A percentile compares a stretch with the other conserved stretches of the same genome.
Conservation (phyloP, 2,888 invertebrate species). For the Coecobrya sp. region DNA sequence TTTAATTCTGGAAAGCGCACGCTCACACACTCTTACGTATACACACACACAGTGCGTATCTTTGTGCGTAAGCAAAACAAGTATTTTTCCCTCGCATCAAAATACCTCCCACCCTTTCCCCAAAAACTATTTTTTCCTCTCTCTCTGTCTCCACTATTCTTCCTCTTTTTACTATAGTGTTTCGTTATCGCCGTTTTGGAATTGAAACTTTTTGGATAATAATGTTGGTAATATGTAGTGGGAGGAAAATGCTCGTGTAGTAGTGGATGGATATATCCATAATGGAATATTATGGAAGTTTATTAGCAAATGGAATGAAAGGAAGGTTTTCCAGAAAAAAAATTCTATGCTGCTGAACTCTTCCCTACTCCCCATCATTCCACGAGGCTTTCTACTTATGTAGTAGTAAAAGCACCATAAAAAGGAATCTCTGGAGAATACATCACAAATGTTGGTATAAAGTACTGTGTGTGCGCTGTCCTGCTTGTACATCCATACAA, state of each 20-base stretch:
- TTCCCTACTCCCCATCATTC: conserved; percentile 35
- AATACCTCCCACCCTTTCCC: conserved; percentile 49
- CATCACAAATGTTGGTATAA: conserved; percentile 54
- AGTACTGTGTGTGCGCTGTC: background rate
- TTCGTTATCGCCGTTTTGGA: background rate
- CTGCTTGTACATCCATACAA: background rate
- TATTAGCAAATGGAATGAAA: conserved; percentile 43
- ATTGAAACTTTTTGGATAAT: conserved; percentile 35
- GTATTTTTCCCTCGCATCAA: conserved; percentile 68
- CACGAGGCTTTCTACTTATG: conserved; percentile 32
- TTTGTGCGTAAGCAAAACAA: conserved; percentile 75
- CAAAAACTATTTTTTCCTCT: conserved; percentile 29
- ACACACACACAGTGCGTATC: conserved; percentile 68
- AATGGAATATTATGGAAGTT: conserved; percentile 36
- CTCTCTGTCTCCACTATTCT: conserved; percentile 26
- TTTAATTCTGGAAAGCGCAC: conserved; percentile 76
- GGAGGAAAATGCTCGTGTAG: conserved; percentile 15
- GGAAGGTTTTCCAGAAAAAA: background rate
- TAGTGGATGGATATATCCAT: conserved; percentile 2
- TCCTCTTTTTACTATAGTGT: background rate
- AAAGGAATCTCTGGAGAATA: conserved; percentile 45
- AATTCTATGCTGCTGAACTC: conserved; percentile 28
- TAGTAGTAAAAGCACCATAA: conserved; percentile 49
- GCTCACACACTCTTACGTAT: conserved; percentile 54
- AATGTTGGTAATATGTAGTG: conserved; percentile 6